Base-by-base conservation (phyloP, 2,888 invertebrate genomes). In the Drosophila glabriapex region DNA sequence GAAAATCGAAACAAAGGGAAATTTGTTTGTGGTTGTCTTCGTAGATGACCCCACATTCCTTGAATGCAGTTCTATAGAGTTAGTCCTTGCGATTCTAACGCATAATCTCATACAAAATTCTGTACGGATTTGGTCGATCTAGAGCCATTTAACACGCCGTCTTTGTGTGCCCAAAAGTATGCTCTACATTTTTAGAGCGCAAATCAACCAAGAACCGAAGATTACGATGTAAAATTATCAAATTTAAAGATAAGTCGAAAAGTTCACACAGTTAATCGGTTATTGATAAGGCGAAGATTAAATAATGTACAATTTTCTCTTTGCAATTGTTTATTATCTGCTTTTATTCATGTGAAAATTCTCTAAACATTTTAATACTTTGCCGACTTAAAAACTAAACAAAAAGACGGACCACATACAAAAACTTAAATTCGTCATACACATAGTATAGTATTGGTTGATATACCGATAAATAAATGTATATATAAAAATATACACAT, bases 301-400 rank as follows among this genome's bases (percentile, higher is more conserved):
- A 46, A 9, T 46, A 9, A 25, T 46, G 9, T 25, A 25, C 0
- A 14, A 9, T 9, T 25, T 46, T 25, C 4, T 46, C 56, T 55
- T 68, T 63, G 41, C 59, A 77, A 52, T 37, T 69, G 31, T 43
- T 46, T 69, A 52, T 28, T 39, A 56, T 56, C 55, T 54, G 31
- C 33, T 61, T 82, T 82, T 82, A 82, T 80, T 82, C 19, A 73
- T 63, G 35, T 69, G 71, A 73, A 80, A 83, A 82, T 83, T 80
- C 53, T 75, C 80, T 80, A 80, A 82, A 80, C 72, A 78, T 78
- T 78, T 76, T 74, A 79, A 76, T 82, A 83, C 73, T 84, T 80
- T 78, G 73, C 69, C 73, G 76, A 73, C 72, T 71, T 78, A 83
- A 71, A 56, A 80, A 82, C 78, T 82, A 82, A 73, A 68, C 74